These are phyloP conservation scores for Centropristis striata DNA, from an alignment of 2,113 vertebrate species.

Conservation along the genomic window DNA sequence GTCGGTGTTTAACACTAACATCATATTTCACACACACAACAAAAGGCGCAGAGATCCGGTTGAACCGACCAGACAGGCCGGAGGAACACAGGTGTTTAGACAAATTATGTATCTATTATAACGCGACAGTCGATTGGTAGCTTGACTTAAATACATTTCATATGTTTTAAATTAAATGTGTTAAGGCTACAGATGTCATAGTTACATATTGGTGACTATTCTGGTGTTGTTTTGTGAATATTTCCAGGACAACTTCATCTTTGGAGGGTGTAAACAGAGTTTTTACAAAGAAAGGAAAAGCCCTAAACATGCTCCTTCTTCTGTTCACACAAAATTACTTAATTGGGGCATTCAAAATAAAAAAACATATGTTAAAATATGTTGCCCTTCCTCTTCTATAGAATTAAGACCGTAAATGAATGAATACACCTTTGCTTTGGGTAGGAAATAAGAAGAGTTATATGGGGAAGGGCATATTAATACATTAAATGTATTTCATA, in stretches of 20 bases:
- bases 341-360: not conserved
- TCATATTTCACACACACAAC: not conserved
- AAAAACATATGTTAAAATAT: no score
- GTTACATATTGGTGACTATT: not conserved
- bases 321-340: not conserved
- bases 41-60: constrained; percentile 6
- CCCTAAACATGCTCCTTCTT: not conserved
- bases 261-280: not conserved
- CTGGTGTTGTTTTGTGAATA: not conserved
- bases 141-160: not conserved
- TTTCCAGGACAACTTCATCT: no score
- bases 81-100: constrained; percentile 4
- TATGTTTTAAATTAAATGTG: no score
- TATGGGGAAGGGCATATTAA: no score
- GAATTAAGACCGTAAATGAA: no score
- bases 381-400: no score
- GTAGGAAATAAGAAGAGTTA: no score
- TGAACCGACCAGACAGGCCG: not conserved
- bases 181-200: no score
- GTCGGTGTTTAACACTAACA: constrained; percentile 75
- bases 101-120: not conserved
- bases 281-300: not conserved
- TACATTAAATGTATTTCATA: not conserved
- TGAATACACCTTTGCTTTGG: no score
- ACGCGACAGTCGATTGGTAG: not conserved